Evolutionary conservation across 2,888 invertebrate species (phyloP).

Genomic region (Nasonovia ribisnigri): DNA sequence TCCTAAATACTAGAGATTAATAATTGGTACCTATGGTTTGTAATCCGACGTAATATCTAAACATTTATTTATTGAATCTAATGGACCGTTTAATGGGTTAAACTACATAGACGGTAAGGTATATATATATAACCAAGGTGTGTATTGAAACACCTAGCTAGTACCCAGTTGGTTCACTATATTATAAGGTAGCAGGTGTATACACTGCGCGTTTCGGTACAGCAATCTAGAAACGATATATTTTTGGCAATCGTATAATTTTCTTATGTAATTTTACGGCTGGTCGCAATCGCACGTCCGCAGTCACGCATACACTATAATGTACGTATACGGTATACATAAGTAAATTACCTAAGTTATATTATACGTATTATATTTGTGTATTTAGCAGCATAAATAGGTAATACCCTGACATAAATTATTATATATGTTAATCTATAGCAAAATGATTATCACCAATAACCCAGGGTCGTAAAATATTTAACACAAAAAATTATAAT

Average conservation of each 20-base stretch:
- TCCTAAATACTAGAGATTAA: not conserved
- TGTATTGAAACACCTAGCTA: not conserved
- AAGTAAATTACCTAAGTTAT: not conserved
- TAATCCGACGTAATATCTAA: not conserved
- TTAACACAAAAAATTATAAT: not conserved
- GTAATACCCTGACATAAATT: not conserved
- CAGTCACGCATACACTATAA: not conserved
- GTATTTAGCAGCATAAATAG: not conserved
- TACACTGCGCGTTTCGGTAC: not conserved
- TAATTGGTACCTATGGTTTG: not conserved
- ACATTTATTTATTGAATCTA: constrained; percentile 7
- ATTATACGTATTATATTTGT: not conserved
- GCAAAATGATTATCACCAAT: not conserved
- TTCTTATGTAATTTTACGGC: not conserved
- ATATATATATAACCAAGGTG: not conserved
- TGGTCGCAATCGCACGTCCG: not conserved
- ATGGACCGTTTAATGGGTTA: not conserved
- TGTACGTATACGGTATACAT: not conserved
- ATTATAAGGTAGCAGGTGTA: not conserved
- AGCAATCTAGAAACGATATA: not conserved
- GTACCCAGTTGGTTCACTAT: not conserved
- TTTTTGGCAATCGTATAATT: not conserved
- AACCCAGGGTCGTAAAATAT: too few relatives aligned
- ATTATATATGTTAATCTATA: not conserved
- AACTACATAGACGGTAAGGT: not conserved